Base-by-base conservation (phyloP, 2,113 vertebrate genomes). In the Mustelus asterias region DNA sequence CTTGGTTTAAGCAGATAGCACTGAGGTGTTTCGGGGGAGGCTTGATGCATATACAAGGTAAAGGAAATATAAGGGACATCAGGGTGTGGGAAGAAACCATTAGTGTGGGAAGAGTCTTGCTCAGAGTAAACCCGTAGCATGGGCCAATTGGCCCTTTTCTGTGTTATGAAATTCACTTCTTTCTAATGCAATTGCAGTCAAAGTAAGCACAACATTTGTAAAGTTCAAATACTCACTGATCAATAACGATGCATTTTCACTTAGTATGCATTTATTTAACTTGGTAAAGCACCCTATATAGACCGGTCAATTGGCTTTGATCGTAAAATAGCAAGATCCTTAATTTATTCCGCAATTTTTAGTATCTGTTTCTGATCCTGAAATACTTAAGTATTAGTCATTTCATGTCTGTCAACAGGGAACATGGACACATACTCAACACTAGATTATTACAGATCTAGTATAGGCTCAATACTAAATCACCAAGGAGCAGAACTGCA, bases 251-350 rank as follows among this genome's bases (percentile, higher is more conserved):
- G 11, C 2, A 9, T 54, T 48, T 44, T 89, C 58, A 26, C 86
- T 89, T 54, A 10, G 86, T 14, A 48, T 11, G 24, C 86, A 58
- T 89, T 58, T 10, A 58, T 48, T 89, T 89, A 89, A 89, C 48
- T 89, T 89, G 86, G 86, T 58, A 89, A 29, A 58, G 22, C 48
- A 48, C 48, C 24, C 44, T 58, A 58, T 10, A 89, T 9, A 24
- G 44, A 33, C 22, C 48, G 5, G 86, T 89, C 58, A 22, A 58
- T 58, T 11, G 29, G 26, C 86, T 5, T 89, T 89, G 86, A 58
- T 89, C 86, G 26, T 54, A 89, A 89, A 89, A 89, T 89, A 89
- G 86, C 48, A 89, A 58, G 48, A 54, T 89, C 13, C 48, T 89
- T 89, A 89, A 29, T 89, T 58, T 54, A 89, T 33, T 33, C 14